Conservation (phyloP, 2,113 vertebrate genomes). For the Plotosus lineatus region DNA sequence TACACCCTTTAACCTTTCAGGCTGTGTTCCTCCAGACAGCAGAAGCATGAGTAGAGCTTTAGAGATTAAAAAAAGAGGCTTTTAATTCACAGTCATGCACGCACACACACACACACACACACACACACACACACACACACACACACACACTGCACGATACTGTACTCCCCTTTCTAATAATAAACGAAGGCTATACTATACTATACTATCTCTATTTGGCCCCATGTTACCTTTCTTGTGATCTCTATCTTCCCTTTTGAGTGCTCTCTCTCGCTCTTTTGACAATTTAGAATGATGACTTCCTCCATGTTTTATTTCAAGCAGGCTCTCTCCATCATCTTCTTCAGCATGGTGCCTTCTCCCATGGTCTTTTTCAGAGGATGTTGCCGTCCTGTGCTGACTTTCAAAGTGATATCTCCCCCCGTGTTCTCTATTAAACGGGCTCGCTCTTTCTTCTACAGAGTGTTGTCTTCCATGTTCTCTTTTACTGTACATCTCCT, state of each 20-base stretch:
- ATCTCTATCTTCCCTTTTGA: conserved; percentile 32
- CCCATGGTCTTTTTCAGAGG: conserved; percentile 2
- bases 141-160: neutral
- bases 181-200: neutral
- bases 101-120: neutral
- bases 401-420: conserved; percentile 3
- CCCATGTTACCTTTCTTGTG: conserved; percentile 45
- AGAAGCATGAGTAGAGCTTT: conserved; percentile 82
- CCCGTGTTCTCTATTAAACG: neutral
- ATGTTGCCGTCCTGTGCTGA: conserved; percentile 12
- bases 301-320: neutral
- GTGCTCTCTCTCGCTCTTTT: conserved; percentile 30
- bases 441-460: neutral
- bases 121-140: neutral
- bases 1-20: conserved; percentile 77
- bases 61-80: conserved; percentile 49
- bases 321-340: no score
- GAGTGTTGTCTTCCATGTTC: neutral
- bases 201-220: neutral
- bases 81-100: neutral
- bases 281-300: neutral
- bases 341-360: neutral
- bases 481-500: conserved; percentile 23
- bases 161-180: neutral
- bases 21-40: conserved; percentile 80